phyloP scores from a whole-genome alignment of 2,113 vertebrate species.

The Donacobius atricapilla region DNA sequence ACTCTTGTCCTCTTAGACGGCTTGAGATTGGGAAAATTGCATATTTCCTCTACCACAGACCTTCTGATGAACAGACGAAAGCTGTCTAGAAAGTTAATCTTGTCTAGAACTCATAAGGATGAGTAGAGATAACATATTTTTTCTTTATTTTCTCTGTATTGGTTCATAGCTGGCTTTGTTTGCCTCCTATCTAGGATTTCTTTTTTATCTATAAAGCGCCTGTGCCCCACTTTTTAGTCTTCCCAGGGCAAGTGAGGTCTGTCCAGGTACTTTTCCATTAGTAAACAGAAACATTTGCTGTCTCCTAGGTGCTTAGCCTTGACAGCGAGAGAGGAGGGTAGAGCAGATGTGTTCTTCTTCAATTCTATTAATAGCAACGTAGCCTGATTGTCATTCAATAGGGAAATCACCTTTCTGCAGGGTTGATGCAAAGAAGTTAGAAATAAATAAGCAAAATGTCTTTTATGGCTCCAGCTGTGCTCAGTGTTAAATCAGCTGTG shows the following conservation, averaged over 20 bases:
- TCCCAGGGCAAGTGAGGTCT: conserved; percentile 17
- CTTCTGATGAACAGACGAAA: neutral
- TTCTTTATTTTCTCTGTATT: neutral
- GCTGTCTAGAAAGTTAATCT: neutral
- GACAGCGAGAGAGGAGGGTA: neutral
- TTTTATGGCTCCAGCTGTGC: neutral
- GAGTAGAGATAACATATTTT: neutral
- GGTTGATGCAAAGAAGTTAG: neutral
- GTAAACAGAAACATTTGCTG: conserved; percentile 56
- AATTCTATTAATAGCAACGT: conserved; percentile 47
- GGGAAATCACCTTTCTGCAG: conserved; percentile 45
- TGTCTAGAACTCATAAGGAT: neutral
- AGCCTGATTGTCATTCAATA: conserved; percentile 50
- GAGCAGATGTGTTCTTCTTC: conserved; percentile 47
- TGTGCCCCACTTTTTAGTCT: conserved; percentile 5
- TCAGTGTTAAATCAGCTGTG: neutral
- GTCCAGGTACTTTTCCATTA: conserved; percentile 54
- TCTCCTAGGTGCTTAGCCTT: conserved; percentile 47
- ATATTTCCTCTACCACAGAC: neutral
- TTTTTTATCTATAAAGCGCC: neutral
- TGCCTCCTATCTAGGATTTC: neutral
- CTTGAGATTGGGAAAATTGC: neutral
- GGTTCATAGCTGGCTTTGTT: neutral
- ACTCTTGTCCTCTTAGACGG: neutral
- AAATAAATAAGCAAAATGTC: neutral